Percentiles rank a stretch among this genome's conserved stretches.
phyloP scores from a whole-genome alignment of 53 echinoderm and acorn worm genomes.

The Holothuria leucospilota region DNA sequence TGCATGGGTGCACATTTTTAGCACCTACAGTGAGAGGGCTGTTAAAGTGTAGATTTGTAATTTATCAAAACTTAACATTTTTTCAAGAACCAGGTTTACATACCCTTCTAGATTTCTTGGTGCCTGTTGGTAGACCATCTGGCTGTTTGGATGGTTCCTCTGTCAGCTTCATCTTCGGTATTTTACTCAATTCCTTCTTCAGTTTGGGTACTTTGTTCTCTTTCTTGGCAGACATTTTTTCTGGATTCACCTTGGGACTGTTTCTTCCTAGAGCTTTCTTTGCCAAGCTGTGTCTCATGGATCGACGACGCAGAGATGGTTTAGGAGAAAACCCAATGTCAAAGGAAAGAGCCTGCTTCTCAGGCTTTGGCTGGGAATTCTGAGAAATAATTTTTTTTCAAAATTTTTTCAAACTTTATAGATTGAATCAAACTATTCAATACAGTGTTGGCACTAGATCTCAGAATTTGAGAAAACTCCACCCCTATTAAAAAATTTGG shows the following conservation, averaged over 20 bases:
- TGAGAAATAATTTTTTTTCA: neutral
- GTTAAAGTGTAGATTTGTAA: too few species aligned
- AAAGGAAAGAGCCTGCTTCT: constrained; percentile 76
- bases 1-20: too few species aligned
- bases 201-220: constrained; percentile 33
- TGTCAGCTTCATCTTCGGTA: constrained; percentile 11
- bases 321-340: constrained; percentile 88
- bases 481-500: too few species aligned
- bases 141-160: constrained; percentile 15
- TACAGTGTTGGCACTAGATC: too few species aligned
- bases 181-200: constrained; percentile 48
- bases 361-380: constrained; percentile 3
- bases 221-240: constrained; percentile 35
- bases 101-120: constrained; percentile 69
- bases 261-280: constrained; percentile 56
- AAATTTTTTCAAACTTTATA: neutral
- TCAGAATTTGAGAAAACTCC: too few species aligned
- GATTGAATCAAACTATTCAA: too few species aligned
- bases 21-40: too few species aligned
- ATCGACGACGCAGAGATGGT: constrained; percentile 55
- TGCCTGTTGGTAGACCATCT: constrained; percentile 10
- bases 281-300: constrained; percentile 64
- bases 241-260: constrained; percentile 50
- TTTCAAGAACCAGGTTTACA: neutral
- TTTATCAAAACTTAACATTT: too few species aligned